Conservation (phyloP, 2,113 vertebrate genomes). For the Athene cunicularia region DNA sequence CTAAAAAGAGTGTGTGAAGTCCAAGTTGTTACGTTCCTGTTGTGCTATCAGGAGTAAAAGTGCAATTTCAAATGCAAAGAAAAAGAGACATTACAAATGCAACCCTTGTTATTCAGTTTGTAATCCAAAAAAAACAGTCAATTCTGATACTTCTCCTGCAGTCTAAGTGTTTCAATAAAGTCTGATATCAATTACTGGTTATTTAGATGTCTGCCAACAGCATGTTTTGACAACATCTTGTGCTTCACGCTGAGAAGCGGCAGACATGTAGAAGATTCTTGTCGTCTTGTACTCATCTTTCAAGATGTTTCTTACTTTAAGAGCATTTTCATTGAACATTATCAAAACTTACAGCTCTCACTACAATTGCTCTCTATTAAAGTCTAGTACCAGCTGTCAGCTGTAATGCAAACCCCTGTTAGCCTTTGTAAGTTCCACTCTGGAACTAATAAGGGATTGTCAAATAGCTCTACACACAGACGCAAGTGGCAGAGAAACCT, state of each 20-base stretch:
- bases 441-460: conserved; percentile 91
- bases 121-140: neutral
- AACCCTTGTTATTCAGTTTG: neutral
- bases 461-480: conserved; percentile 81
- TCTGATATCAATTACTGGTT: conserved; percentile 39
- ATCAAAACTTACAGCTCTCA: conserved; percentile 58
- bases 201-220: conserved; percentile 60
- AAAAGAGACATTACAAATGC: neutral
- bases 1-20: neutral
- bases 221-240: conserved; percentile 38
- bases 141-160: neutral
- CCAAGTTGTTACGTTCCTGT: neutral
- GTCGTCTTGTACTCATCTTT: conserved; percentile 23
- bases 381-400: conserved; percentile 86
- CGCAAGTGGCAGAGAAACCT: neutral
- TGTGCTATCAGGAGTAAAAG: neutral
- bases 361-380: conserved; percentile 63
- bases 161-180: neutral
- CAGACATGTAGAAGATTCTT: neutral
- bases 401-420: conserved; percentile 88
- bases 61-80: neutral
- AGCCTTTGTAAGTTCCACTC: conserved; percentile 82
- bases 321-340: conserved; percentile 40
- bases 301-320: conserved; percentile 59
- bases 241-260: conserved; percentile 33